These are phyloP conservation scores for Hycleus cichorii DNA, from an alignment of 1,140 invertebrate genomes.

Conservation along the genomic window DNA sequence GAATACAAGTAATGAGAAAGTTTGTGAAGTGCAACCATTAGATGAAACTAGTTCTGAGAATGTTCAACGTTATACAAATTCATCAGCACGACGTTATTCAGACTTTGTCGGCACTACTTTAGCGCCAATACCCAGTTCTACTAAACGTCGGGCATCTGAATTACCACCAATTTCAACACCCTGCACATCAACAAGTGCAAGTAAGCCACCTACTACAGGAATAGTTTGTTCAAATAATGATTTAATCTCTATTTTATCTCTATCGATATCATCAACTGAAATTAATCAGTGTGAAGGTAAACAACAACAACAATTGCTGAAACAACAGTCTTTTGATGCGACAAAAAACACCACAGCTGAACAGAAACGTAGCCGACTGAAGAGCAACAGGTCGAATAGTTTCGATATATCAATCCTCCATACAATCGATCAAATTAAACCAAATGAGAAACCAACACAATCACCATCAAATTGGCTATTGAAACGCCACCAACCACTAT, in stretches of 20 bases:
- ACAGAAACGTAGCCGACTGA: constrained; percentile 48
- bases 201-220: constrained; percentile 42
- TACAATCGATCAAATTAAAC: constrained; percentile 34
- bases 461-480: constrained; percentile 63
- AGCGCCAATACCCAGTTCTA: constrained; percentile 45
- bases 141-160: constrained; percentile 57
- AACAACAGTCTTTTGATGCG: constrained; percentile 24
- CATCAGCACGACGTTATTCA: constrained; percentile 54
- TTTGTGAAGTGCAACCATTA: constrained; percentile 70
- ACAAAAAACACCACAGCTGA: constrained; percentile 33
- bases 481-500: constrained; percentile 59
- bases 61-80: constrained; percentile 49
- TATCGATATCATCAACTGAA: constrained; percentile 72
- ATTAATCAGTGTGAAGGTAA: constrained; percentile 54
- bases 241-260: constrained; percentile 66
- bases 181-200: constrained; percentile 27
- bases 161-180: constrained; percentile 46
- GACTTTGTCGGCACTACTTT: constrained; percentile 57
- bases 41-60: constrained; percentile 52
- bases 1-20: constrained; percentile 69
- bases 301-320: constrained; percentile 12
- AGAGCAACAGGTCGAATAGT: constrained; percentile 66
- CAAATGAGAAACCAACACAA: constrained; percentile 35
- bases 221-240: constrained; percentile 74
- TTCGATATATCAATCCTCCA: constrained; percentile 69